Conservation (phyloP, 2,888 invertebrate genomes). For the Prosopocoilus inquinatus region DNA sequence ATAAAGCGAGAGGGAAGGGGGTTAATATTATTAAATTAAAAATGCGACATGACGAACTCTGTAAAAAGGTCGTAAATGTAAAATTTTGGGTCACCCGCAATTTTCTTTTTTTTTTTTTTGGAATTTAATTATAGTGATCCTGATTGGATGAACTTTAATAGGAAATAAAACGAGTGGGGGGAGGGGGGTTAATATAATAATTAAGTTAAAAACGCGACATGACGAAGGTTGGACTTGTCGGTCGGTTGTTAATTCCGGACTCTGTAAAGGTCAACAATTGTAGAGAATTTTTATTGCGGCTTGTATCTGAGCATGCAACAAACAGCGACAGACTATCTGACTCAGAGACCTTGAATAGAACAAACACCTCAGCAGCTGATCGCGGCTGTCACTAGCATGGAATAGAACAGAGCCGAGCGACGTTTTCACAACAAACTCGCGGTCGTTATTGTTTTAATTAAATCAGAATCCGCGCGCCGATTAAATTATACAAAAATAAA, state of each 20-base stretch:
- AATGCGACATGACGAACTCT: no score
- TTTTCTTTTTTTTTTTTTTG: no score
- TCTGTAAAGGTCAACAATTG: slow-evolving; percentile 30
- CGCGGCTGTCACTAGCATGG: slow-evolving; percentile 5
- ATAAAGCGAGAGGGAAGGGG: no score
- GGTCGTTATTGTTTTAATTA: background rate
- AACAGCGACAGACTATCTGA: slow-evolving; percentile 6
- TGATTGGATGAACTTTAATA: no score
- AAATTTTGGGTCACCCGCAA: no score
- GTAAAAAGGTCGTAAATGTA: no score
- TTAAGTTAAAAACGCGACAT: background rate
- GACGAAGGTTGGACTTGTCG: slow-evolving; percentile 25
- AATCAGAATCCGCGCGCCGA: no score
- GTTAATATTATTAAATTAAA: no score
- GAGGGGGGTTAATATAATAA: no score
- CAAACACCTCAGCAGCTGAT: slow-evolving; percentile 38
- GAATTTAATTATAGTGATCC: no score
- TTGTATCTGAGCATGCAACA: slow-evolving; percentile 11
- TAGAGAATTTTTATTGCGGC: slow-evolving; percentile 21
- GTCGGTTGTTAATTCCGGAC: slow-evolving; percentile 26
- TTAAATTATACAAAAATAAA: background rate
- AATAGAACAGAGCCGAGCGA: no score
- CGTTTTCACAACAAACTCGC: background rate
- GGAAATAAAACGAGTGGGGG: no score
- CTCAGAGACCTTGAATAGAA: slow-evolving; percentile 42